A percentile compares a stretch with the other conserved stretches of the same genome.
phyloP scores from a whole-genome alignment of 2,888 invertebrate species.

The Drosophila phalerata region DNA sequence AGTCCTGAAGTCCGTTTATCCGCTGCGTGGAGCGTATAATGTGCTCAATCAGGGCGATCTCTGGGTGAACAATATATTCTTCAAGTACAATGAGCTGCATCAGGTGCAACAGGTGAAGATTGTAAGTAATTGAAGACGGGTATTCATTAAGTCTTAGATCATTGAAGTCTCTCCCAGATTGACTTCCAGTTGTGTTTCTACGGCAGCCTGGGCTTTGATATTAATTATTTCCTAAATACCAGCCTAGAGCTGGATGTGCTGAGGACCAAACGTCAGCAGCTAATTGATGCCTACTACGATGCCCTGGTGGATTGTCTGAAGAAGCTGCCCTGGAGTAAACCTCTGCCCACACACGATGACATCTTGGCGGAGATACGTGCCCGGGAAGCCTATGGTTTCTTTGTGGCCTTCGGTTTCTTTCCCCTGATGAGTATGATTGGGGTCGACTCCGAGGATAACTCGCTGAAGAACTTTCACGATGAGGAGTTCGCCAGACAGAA shows the following conservation, averaged over 20 bases:
- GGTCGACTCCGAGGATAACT: conserved; percentile 83
- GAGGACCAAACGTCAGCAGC: conserved; percentile 61
- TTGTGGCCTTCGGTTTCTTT: conserved; percentile 84
- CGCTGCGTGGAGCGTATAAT: conserved; percentile 73
- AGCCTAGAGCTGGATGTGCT: conserved; percentile 82
- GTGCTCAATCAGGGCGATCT: conserved; percentile 87
- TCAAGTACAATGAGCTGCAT: conserved; percentile 79
- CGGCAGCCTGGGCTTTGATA: conserved; percentile 84
- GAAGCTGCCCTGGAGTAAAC: conserved; percentile 60
- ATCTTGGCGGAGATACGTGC: conserved; percentile 76
- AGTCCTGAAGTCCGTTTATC: conserved; percentile 77
- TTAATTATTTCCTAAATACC: conserved; percentile 85
- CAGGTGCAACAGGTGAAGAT: conserved; percentile 84
- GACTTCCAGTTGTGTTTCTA: conserved; percentile 85
- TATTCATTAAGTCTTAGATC: neutral
- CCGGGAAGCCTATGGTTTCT: conserved; percentile 83
- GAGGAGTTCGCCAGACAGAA: conserved; percentile 80
- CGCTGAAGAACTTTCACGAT: conserved; percentile 82
- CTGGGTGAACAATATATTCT: conserved; percentile 87
- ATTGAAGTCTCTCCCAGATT: conserved; percentile 66
- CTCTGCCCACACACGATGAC: conserved; percentile 70
- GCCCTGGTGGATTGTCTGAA: conserved; percentile 67
- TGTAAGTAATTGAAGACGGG: conserved; percentile 74
- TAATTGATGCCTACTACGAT: conserved; percentile 78
- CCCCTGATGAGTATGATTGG: conserved; percentile 83